Percentiles rank a stretch among this genome's conserved stretches.
These are phyloP conservation scores for Drosophila recens DNA, from an alignment of 2,888 invertebrate genomes.

Conservation along the genomic window DNA sequence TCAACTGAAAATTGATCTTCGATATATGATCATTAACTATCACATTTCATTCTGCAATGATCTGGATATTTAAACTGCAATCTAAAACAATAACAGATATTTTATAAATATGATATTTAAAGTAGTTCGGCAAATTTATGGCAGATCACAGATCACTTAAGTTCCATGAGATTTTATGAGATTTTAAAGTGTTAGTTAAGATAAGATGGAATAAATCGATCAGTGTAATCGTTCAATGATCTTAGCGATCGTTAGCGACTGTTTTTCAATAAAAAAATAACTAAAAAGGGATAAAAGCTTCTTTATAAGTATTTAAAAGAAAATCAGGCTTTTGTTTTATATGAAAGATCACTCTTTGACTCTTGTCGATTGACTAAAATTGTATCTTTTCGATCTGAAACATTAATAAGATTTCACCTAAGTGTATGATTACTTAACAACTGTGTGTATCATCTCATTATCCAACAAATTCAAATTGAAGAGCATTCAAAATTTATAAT, in stretches of 20 bases:
- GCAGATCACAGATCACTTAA: neutral
- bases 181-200: neutral
- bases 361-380: neutral
- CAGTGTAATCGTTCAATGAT: no score
- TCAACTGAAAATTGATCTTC: neutral
- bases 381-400: neutral
- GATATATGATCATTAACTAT: neutral
- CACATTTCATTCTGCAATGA: neutral
- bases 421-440: neutral
- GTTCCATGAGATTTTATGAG: neutral
- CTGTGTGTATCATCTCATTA: neutral
- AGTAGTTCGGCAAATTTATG: neutral
- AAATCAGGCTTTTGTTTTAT: neutral
- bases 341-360: neutral
- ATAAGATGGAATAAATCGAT: neutral
- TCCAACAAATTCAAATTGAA: neutral
- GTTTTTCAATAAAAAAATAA: no score
- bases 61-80: neutral
- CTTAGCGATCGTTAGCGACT: no score
- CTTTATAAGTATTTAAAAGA: neutral
- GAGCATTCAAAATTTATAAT: conserved; percentile 4
- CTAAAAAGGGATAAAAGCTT: neutral
- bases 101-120: neutral
- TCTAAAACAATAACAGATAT: neutral
- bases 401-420: neutral